These are phyloP conservation scores for Archocentrus centrarchus DNA, from an alignment of 2,113 vertebrate species.

Conservation along the genomic window DNA sequence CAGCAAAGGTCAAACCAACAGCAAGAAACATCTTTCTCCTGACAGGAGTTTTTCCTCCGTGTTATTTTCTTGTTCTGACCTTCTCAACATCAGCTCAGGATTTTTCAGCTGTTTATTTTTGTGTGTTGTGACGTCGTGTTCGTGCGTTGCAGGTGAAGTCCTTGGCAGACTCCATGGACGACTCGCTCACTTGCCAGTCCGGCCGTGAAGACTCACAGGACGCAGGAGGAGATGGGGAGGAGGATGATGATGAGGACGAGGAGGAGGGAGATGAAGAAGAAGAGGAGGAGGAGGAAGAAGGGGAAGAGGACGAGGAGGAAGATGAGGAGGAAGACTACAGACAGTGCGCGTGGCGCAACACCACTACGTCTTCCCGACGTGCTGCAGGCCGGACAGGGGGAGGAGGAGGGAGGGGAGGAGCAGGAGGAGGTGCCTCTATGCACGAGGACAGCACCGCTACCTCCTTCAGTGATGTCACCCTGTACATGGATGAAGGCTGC, in stretches of 20 bases:
- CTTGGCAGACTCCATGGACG: constrained; percentile 91
- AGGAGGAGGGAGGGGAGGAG: constrained; percentile 60
- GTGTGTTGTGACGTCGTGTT: background rate
- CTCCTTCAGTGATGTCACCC: constrained; percentile 90
- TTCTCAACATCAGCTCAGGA: background rate
- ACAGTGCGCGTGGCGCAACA: constrained; percentile 75
- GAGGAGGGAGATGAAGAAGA: constrained; percentile 60
- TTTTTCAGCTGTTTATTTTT: background rate
- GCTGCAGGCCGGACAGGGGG: constrained; percentile 42
- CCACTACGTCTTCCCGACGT: constrained; percentile 63
- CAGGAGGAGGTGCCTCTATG: constrained; percentile 79
- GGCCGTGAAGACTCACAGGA: constrained; percentile 83
- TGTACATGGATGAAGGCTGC: constrained; percentile 87
- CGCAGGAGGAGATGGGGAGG: constrained; percentile 76
- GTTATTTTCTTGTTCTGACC: background rate
- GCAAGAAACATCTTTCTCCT: background rate
- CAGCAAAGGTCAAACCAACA: constrained; percentile 1
- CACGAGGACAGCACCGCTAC: constrained; percentile 90
- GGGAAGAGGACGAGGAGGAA: constrained; percentile 67
- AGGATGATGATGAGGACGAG: constrained; percentile 75
- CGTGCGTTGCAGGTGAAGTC: constrained; percentile 84
- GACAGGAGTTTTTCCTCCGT: background rate
- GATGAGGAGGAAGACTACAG: constrained; percentile 74
- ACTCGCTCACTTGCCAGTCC: constrained; percentile 88
- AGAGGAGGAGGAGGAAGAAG: constrained; percentile 66